Base-by-base conservation (phyloP, 2,113 vertebrate genomes). In the Lophura nycthemera region DNA sequence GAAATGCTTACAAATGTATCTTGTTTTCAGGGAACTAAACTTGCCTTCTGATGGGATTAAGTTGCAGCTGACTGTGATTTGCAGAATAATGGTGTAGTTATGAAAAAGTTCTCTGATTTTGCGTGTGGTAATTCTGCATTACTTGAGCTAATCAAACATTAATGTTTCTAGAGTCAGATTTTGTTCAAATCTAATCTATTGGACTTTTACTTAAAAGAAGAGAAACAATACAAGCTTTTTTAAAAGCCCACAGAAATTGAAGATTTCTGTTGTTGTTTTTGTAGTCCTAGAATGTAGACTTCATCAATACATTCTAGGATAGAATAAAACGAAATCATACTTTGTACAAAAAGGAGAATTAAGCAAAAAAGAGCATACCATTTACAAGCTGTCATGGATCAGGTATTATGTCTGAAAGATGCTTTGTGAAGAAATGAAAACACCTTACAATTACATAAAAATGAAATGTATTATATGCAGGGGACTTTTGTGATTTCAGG, bases 1-100 rank as follows among this genome's bases (percentile, higher is more conserved):
- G 97, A 98, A 97, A 98, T 97, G 93, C 97, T 98, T 98, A 97
- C 94, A 97, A 93, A 93, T 92, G 88, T 93, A 95, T 92, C 79
- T 94, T 92, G 92, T 97, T 98, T 97, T 98, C 92, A 38, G 83
- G 83, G 27, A 76, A 85, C 42, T 93, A 94, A 83, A 36, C 43
- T 96, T 94, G 67, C 84, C 86, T 97, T 97, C 72, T 94, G 80
- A 90, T 83, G 83, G 25, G 45, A 22, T 67, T 93, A 87, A 96
- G 61, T 89, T 96, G 69, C 82, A 93, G 52, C 56, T 94, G 92
- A 90, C 93, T 83, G 81, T 90, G 89, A 73, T 96, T 85, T 90
- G 83, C 89, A 95, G 93, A 97, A 90, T 89, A 96, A 94, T 89
- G 67, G 71, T 90, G 66, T 82, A 88, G n/a, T 4, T 93, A 93